Evolutionary conservation across 1,140 invertebrate species (phyloP).

Genomic region (Trachymyrmex septentrionalis): DNA sequence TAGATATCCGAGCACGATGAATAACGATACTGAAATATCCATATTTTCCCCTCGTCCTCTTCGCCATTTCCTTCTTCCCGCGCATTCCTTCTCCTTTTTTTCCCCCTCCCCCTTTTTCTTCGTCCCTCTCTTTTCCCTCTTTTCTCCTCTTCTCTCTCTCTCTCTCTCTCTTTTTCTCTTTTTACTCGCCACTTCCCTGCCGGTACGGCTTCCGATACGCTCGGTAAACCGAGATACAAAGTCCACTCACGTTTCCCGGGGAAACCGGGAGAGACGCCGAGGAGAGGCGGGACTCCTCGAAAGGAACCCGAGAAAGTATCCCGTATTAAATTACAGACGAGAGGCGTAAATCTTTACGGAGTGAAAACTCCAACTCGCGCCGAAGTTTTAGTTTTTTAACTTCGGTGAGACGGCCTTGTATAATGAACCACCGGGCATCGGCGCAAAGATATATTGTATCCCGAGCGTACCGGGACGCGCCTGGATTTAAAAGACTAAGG

Average conservation of each 20-base stretch:
- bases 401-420: conserved; percentile 69
- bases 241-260: conserved; percentile 74
- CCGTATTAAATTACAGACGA: conserved; percentile 77
- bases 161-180: not conserved
- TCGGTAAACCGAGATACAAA: conserved; percentile 71
- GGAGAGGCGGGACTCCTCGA: conserved; percentile 71
- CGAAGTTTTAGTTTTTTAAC: conserved; percentile 62
- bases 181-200: conserved; percentile 43
- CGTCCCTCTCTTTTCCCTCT: not conserved
- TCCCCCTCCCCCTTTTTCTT: conserved; percentile 20
- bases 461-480: conserved; percentile 22
- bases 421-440: conserved; percentile 65
- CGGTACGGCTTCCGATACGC: conserved; percentile 64
- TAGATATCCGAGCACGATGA: conserved; percentile 72
- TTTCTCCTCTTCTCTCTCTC: not conserved
- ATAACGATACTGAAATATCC: conserved; percentile 69
- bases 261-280: conserved; percentile 43
- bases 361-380: conserved; percentile 63
- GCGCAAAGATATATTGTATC: conserved; percentile 49
- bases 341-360: conserved; percentile 75
- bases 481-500: conserved; percentile 64
- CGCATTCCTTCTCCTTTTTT: not conserved
- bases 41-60: conserved; percentile 32
- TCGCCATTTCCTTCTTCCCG: not conserved
- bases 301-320: conserved; percentile 75